Evolutionary conservation across 2,797 vertebrate genomes (phyloP).

Genomic region (Danio aesculapii): DNA sequence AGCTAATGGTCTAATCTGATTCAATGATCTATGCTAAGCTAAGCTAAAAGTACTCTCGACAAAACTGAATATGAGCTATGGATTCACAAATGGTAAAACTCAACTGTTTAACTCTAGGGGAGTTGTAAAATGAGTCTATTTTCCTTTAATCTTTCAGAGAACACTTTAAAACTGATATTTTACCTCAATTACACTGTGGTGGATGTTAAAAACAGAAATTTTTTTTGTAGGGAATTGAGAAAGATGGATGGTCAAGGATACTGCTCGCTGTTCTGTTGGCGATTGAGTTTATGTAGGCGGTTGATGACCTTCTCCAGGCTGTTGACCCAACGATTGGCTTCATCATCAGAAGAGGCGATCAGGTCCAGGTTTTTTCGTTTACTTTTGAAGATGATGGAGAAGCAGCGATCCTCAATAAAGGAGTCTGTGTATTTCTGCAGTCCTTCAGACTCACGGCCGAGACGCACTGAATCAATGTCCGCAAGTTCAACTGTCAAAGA

Average conservation of each 20-base stretch:
- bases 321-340: slow-evolving; percentile 84
- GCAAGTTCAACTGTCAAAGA: slow-evolving; percentile 86
- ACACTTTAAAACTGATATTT: not conserved
- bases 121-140: no score
- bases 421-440: slow-evolving; percentile 86
- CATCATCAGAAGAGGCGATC: slow-evolving; percentile 76
- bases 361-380: slow-evolving; percentile 90
- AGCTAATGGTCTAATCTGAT: no score
- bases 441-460: slow-evolving; percentile 91
- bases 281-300: slow-evolving; percentile 83
- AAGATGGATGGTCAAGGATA: slow-evolving; percentile 83
- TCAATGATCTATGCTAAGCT: no score
- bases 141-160: no score
- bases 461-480: slow-evolving; percentile 91
- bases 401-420: slow-evolving; percentile 83
- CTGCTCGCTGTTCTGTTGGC: slow-evolving; percentile 90
- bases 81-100: no score
- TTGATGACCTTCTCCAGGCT: slow-evolving; percentile 88
- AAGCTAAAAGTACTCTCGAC: no score
- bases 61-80: no score
- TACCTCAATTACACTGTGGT: not conserved
- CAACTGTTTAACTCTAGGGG: no score
- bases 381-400: slow-evolving; percentile 93
- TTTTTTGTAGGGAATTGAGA: not conserved
- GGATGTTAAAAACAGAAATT: not conserved